A percentile compares a stretch with the other conserved stretches of the same genome.
Conservation (phyloP, 2,888 invertebrate species). For the Melanargia galathea region DNA sequence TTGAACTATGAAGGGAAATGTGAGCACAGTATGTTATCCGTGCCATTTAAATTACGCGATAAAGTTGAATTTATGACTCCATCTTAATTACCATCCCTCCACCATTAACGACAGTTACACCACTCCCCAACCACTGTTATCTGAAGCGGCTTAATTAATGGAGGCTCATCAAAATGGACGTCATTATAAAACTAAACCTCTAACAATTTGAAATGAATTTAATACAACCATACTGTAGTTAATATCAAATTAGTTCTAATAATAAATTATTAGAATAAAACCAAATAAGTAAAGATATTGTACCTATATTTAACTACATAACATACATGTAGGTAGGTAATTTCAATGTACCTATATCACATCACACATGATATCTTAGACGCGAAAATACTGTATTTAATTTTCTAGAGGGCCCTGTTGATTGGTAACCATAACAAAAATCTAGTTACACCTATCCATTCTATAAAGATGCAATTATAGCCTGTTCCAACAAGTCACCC, state of each 20-base stretch:
- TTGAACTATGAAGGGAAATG: conserved; percentile 7
- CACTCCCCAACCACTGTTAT: conserved; percentile 16
- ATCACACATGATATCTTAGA: no score
- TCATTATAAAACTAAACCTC: conserved; percentile 8
- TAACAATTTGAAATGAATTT: background rate
- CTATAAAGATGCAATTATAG: no score
- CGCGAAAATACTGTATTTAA: no score
- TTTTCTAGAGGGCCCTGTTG: no score
- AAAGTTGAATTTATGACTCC: conserved; percentile 21
- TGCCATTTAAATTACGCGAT: conserved; percentile 11
- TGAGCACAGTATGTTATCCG: conserved; percentile 7
- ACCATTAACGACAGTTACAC: conserved; percentile 20
- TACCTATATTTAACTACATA: no score
- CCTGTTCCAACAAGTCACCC: no score
- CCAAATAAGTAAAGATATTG: no score
- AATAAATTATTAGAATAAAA: no score
- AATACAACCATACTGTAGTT: background rate
- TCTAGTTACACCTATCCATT: no score
- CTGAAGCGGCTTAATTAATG: conserved; percentile 9
- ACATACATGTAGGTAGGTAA: no score
- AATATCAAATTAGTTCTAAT: background rate
- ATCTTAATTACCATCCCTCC: conserved; percentile 23
- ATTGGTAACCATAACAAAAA: no score
- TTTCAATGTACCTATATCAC: no score
- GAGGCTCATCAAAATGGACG: conserved; percentile 9